Percentiles rank a stretch among this genome's conserved stretches.
These are phyloP conservation scores for Pectinophora gossypiella DNA, from an alignment of 1,140 invertebrate genomes.

Conservation along the genomic window DNA sequence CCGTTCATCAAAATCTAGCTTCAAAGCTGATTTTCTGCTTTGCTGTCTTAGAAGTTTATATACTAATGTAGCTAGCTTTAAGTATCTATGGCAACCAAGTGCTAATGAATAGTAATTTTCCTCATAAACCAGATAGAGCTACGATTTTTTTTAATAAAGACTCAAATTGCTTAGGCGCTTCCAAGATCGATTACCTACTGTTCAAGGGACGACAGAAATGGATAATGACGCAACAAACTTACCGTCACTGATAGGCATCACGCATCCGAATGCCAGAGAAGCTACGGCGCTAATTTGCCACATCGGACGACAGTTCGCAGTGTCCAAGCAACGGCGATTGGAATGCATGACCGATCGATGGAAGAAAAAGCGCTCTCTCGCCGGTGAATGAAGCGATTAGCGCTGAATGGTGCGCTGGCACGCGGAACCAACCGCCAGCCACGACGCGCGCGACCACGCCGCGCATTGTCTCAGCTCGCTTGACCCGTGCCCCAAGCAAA, in stretches of 20 bases:
- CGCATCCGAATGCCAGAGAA: not conserved
- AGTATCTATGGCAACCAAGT: too few species aligned
- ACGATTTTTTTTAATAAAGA: too few species aligned
- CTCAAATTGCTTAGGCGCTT: too few species aligned
- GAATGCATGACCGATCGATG: conserved; percentile 67
- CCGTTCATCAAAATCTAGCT: too few species aligned
- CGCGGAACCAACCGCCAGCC: conserved; percentile 63
- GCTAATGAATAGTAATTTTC: too few species aligned
- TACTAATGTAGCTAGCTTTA: too few species aligned
- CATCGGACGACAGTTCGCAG: conserved; percentile 20
- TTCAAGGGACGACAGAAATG: too few species aligned
- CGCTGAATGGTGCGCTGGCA: conserved; percentile 60
- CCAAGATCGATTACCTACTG: not conserved
- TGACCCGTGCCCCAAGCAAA: conserved; percentile 69
- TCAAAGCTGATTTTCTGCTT: too few species aligned
- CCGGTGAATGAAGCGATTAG: conserved; percentile 69
- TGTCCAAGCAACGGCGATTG: conserved; percentile 11
- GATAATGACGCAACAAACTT: not conserved
- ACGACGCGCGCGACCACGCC: conserved; percentile 53
- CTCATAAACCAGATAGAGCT: too few species aligned
- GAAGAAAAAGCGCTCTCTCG: conserved; percentile 46
- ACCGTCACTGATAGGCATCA: not conserved
- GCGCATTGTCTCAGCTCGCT: conserved; percentile 64
- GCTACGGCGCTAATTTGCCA: conserved; percentile 30
- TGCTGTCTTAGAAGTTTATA: too few species aligned